These are phyloP conservation scores for Amphipyra tragopoginis DNA, from an alignment of 2,888 invertebrate species.

Conservation along the genomic window DNA sequence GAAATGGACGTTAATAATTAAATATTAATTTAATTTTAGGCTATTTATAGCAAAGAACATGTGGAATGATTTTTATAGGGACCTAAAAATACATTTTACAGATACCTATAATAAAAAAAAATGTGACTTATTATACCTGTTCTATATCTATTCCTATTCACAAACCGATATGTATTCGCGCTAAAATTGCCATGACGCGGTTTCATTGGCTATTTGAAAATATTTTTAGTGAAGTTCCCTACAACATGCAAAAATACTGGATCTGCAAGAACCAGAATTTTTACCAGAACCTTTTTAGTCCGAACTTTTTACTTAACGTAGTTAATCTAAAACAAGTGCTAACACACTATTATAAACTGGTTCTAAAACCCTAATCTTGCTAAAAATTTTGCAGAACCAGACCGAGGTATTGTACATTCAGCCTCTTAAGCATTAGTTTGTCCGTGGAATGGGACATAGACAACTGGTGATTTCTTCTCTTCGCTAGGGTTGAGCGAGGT, in stretches of 20 bases:
- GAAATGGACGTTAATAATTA: background rate
- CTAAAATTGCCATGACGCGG: background rate
- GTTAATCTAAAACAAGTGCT: slow-evolving; percentile 16
- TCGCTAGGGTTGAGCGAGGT: slow-evolving; percentile 81
- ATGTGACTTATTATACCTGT: slow-evolving; percentile 4
- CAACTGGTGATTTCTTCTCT: slow-evolving; percentile 80
- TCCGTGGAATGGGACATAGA: slow-evolving; percentile 88
- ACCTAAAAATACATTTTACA: slow-evolving; percentile 5
- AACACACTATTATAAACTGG: slow-evolving; percentile 15
- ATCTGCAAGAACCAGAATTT: slow-evolving; percentile 15
- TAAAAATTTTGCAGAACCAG: slow-evolving; percentile 32
- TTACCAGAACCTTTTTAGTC: background rate
- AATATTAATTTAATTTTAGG: background rate
- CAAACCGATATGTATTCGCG: slow-evolving; percentile 15
- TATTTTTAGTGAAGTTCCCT: slow-evolving; percentile 6
- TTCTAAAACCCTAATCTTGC: slow-evolving; percentile 17
- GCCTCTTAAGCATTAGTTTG: slow-evolving; percentile 74
- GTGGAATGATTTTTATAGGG: background rate
- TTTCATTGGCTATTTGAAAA: background rate
- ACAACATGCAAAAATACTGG: slow-evolving; percentile 2
- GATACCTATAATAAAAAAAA: slow-evolving; percentile 4
- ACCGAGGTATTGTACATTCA: slow-evolving; percentile 16
- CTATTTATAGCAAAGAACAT: background rate
- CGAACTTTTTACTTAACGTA: slow-evolving; percentile 13
- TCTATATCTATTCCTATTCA: slow-evolving; percentile 17